phyloP scores from a whole-genome alignment of 1,140 invertebrate genomes.

The Drosophila albomicans region DNA sequence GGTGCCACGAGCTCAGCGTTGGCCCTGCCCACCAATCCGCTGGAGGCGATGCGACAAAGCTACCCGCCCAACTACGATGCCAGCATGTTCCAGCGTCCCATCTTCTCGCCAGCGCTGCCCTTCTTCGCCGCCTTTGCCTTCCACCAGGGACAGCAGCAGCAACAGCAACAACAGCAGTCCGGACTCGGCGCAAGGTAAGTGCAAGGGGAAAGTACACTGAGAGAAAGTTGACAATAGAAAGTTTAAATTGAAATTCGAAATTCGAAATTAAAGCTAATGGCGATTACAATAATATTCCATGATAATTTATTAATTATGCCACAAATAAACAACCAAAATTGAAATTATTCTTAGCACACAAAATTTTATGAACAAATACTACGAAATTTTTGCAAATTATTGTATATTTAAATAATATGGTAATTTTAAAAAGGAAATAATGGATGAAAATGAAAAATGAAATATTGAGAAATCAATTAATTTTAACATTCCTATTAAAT shows the following conservation, averaged over 20 bases:
- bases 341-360: too few relatives aligned
- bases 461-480: too few relatives aligned
- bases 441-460: too few relatives aligned
- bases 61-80: slow-evolving; percentile 80
- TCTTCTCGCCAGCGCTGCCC: slow-evolving; percentile 81
- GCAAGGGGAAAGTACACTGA: not conserved
- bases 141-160: slow-evolving; percentile 82
- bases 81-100: slow-evolving; percentile 79
- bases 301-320: not conserved
- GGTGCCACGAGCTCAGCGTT: slow-evolving; percentile 43
- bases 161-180: slow-evolving; percentile 53
- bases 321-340: not conserved
- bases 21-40: slow-evolving; percentile 85
- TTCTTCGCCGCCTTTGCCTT: slow-evolving; percentile 83
- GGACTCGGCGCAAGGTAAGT: slow-evolving; percentile 64
- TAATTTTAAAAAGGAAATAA: too few relatives aligned
- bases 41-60: slow-evolving; percentile 83
- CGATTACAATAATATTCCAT: not conserved
- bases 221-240: not conserved
- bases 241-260: too few relatives aligned
- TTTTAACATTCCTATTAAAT: too few relatives aligned
- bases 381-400: not conserved
- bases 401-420: too few relatives aligned
- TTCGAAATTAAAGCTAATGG: too few relatives aligned
- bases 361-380: too few relatives aligned